Percentiles rank a stretch among this genome's conserved stretches.
phyloP scores from a whole-genome alignment of 1,140 invertebrate genomes.

The Kradibia gibbosae region DNA sequence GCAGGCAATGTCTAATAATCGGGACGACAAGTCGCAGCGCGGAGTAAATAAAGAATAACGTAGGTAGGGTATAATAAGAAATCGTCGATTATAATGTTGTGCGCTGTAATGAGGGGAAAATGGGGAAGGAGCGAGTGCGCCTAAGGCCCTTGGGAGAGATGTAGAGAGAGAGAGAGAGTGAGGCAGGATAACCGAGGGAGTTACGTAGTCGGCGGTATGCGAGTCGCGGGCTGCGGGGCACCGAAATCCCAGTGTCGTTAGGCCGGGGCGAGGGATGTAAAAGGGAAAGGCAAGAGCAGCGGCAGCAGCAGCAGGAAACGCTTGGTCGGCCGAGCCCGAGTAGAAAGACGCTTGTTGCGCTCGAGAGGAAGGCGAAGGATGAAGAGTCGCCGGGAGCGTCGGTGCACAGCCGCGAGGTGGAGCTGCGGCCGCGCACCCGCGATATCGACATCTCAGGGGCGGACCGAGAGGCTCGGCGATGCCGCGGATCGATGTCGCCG shows the following conservation, averaged over 20 bases:
- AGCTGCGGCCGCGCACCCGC: slow-evolving; percentile 56
- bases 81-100: no score
- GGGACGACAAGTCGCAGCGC: no score
- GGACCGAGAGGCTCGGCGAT: background rate
- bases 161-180: background rate
- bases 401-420: slow-evolving; percentile 55
- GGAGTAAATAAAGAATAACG: no score
- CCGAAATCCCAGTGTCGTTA: background rate
- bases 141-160: background rate
- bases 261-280: background rate
- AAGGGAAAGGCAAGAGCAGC: background rate
- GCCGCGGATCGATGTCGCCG: background rate
- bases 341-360: no score
- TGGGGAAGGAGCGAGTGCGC: slow-evolving; percentile 16
- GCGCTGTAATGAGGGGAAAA: background rate
- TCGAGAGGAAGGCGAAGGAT: background rate
- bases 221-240: background rate
- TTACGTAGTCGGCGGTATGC: background rate
- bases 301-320: background rate
- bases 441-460: background rate
- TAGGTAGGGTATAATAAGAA: no score
- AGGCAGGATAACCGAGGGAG: background rate
- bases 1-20: no score
- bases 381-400: slow-evolving; percentile 27
- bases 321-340: no score